Evolutionary conservation across 2,113 vertebrate species (phyloP).

Genomic region (Phainopepla nitens): DNA sequence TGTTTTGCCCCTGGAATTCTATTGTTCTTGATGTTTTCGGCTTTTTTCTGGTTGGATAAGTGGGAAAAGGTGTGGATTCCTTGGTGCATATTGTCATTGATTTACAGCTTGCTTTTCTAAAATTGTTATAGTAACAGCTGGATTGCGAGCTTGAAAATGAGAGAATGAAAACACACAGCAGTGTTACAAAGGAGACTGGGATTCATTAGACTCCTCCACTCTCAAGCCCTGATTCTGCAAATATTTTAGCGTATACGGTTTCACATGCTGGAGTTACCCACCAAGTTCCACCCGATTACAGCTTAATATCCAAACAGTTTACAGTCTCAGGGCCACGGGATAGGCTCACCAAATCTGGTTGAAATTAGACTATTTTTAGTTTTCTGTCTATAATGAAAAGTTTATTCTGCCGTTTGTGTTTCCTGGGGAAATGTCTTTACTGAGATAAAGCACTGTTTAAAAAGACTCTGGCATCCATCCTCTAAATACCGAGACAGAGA

Average conservation of each 20-base stretch:
- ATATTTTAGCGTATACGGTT: neutral
- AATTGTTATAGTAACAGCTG: neutral
- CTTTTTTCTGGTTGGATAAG: neutral
- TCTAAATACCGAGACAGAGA: neutral
- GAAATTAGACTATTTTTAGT: neutral
- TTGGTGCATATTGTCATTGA: neutral
- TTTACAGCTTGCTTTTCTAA: neutral
- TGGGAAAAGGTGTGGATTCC: neutral
- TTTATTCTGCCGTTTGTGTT: neutral
- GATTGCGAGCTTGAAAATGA: neutral
- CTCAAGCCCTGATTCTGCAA: neutral
- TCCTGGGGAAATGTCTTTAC: neutral
- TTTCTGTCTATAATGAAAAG: neutral
- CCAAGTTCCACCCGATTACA: neutral
- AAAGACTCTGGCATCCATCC: neutral
- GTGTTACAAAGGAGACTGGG: slow-evolving; percentile 5
- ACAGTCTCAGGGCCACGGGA: neutral
- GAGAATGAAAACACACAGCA: neutral
- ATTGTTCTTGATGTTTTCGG: slow-evolving; percentile 3
- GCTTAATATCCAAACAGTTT: neutral
- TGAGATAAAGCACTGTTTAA: neutral
- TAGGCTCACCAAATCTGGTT: neutral
- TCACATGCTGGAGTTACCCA: neutral
- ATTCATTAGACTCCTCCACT: neutral
- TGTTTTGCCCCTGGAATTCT: neutral